phyloP scores from a whole-genome alignment of 2,888 invertebrate genomes.

The Acrobasis consociella region DNA sequence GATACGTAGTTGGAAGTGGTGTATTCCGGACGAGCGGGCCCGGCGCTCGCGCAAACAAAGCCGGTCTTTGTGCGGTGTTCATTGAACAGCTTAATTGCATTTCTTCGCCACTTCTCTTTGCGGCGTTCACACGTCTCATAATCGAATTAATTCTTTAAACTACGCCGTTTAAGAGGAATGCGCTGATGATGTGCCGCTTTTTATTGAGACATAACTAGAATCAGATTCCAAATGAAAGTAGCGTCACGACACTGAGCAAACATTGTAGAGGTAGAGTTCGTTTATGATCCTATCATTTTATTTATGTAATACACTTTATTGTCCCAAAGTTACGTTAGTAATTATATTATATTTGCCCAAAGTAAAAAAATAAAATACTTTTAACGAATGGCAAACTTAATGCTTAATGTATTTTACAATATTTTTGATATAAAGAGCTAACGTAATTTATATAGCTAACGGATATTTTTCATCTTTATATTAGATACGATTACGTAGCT shows the following conservation, averaged over 20 bases:
- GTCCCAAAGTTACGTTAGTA: too few relatives aligned
- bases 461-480: too few relatives aligned
- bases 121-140: slow-evolving; percentile 58
- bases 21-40: slow-evolving; percentile 56
- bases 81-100: slow-evolving; percentile 76
- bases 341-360: too few relatives aligned
- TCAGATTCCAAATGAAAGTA: neutral
- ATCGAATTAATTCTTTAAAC: slow-evolving; percentile 56
- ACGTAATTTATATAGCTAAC: too few relatives aligned
- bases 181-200: slow-evolving; percentile 7
- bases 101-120: slow-evolving; percentile 64
- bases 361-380: too few relatives aligned
- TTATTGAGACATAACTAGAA: slow-evolving; percentile 5
- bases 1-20: slow-evolving; percentile 42
- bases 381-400: too few relatives aligned
- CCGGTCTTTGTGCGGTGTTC: slow-evolving; percentile 64
- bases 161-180: slow-evolving; percentile 31
- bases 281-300: too few relatives aligned
- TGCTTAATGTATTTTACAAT: too few relatives aligned
- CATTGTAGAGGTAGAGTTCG: neutral
- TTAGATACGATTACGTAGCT: too few relatives aligned
- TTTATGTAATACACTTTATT: too few relatives aligned
- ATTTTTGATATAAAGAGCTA: too few relatives aligned
- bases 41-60: slow-evolving; percentile 62
- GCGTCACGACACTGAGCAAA: neutral